Percentiles rank a stretch among this genome's conserved stretches.
Conservation (phyloP, 1,140 invertebrate species). For the Nasonia vitripennis region DNA sequence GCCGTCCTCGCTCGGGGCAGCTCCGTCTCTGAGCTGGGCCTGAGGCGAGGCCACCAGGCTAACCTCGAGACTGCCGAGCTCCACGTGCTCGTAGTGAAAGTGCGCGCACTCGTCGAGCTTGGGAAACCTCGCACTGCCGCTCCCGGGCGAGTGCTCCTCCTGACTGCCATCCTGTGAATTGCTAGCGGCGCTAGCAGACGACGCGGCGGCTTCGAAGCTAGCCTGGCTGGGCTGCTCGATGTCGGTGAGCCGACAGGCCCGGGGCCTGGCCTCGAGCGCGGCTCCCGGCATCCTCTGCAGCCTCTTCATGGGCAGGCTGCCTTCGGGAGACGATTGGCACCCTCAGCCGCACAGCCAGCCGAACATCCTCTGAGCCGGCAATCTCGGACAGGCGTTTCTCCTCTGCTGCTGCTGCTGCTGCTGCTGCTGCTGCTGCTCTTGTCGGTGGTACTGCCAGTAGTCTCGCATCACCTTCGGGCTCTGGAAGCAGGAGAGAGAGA, state of each 20-base stretch:
- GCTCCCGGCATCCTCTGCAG: constrained; percentile 72
- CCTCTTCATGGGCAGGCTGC: constrained; percentile 66
- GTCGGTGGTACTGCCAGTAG: neutral
- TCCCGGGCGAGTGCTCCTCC: constrained; percentile 56
- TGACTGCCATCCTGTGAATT: neutral
- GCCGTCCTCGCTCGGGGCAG: neutral
- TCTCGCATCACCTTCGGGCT: neutral
- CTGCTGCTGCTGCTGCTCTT: neutral
- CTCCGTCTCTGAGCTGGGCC: neutral
- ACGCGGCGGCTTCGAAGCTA: neutral
- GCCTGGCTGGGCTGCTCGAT: constrained; percentile 61
- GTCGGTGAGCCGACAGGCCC: constrained; percentile 71
- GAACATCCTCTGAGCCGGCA: neutral
- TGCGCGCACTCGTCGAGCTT: constrained; percentile 98
- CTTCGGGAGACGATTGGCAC: constrained; percentile 52
- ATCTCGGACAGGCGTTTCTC: neutral
- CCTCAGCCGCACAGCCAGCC: constrained; percentile 57
- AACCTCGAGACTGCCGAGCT: constrained; percentile 84
- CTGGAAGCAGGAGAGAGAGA: neutral
- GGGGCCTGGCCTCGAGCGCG: constrained; percentile 67
- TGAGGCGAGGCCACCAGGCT: neutral
- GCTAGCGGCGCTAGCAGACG: neutral
- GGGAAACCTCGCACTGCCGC: constrained; percentile 83
- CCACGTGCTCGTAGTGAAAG: constrained; percentile 97
- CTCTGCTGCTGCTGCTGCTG: neutral